phyloP scores from a whole-genome alignment of 2,888 invertebrate genomes.

The Pollenia labialis region DNA sequence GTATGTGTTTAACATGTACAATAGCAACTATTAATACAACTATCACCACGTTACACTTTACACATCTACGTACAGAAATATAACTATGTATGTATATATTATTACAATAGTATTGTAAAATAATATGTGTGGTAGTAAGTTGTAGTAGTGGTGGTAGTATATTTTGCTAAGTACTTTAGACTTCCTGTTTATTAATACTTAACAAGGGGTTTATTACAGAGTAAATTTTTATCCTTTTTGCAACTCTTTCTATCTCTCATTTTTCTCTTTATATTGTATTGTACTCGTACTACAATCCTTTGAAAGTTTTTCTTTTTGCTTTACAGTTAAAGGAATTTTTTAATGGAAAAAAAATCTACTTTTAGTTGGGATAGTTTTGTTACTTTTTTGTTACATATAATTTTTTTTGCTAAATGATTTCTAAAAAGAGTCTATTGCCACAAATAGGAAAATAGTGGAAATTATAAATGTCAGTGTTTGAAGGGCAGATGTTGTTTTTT shows the following conservation, averaged over 20 bases:
- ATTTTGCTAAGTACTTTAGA: slow-evolving; percentile 68
- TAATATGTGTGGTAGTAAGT: slow-evolving; percentile 6
- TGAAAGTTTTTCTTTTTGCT: not conserved
- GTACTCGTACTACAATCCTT: too few relatives aligned
- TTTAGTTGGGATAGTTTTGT: slow-evolving; percentile 27
- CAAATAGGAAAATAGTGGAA: slow-evolving; percentile 36
- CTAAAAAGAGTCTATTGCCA: slow-evolving; percentile 13
- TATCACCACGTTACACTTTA: slow-evolving; percentile 19
- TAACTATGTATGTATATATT: slow-evolving; percentile 20
- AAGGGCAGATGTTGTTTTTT: not conserved
- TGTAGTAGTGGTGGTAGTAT: slow-evolving; percentile 7
- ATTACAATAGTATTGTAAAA: slow-evolving; percentile 35
- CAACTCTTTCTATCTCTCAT: slow-evolving; percentile 7
- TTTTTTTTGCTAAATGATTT: not conserved
- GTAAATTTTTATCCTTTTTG: not conserved
- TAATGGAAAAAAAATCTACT: slow-evolving; percentile 4
- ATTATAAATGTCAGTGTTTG: slow-evolving; percentile 55
- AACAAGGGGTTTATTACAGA: slow-evolving; percentile 65
- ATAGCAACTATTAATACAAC: slow-evolving; percentile 27
- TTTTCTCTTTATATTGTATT: not conserved
- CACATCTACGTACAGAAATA: not conserved
- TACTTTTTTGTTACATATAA: not conserved
- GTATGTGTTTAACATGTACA: slow-evolving; percentile 23
- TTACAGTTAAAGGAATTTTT: slow-evolving; percentile 40
- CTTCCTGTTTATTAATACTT: slow-evolving; percentile 73